These are phyloP conservation scores for Buathra laborator DNA, from an alignment of 2,888 invertebrate species.

Conservation along the genomic window DNA sequence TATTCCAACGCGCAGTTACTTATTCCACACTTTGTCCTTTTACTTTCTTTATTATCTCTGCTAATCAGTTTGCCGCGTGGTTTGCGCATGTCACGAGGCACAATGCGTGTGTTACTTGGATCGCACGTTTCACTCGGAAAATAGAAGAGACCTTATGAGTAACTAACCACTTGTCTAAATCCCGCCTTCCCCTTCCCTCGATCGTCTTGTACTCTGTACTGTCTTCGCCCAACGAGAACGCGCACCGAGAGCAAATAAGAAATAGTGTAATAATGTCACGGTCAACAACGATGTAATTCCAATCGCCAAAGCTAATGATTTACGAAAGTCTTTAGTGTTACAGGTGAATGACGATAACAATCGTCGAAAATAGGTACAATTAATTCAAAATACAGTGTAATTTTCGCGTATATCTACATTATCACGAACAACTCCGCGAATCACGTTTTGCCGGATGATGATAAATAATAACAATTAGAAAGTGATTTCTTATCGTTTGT, in stretches of 20 bases:
- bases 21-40: neutral
- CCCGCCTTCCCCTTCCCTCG: slow-evolving; percentile 2
- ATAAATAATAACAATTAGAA: neutral
- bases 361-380: slow-evolving; percentile 34
- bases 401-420: neutral
- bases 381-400: neutral
- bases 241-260: slow-evolving; percentile 48
- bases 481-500: neutral
- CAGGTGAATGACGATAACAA: slow-evolving; percentile 51
- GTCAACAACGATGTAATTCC: slow-evolving; percentile 67
- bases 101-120: neutral
- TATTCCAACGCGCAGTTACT: slow-evolving; percentile 1
- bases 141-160: slow-evolving; percentile 31
- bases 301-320: slow-evolving; percentile 61
- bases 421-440: neutral
- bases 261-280: slow-evolving; percentile 68
- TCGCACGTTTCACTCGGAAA: slow-evolving; percentile 4
- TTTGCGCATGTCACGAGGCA: neutral
- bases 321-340: slow-evolving; percentile 38
- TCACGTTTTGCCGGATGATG: neutral
- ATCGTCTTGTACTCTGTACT: neutral
- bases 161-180: slow-evolving; percentile 34
- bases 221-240: slow-evolving; percentile 12
- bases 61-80: neutral
- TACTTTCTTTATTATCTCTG: neutral